Base-by-base conservation (phyloP, 2,888 invertebrate species). In the Hirtodrosophila alboralis region DNA sequence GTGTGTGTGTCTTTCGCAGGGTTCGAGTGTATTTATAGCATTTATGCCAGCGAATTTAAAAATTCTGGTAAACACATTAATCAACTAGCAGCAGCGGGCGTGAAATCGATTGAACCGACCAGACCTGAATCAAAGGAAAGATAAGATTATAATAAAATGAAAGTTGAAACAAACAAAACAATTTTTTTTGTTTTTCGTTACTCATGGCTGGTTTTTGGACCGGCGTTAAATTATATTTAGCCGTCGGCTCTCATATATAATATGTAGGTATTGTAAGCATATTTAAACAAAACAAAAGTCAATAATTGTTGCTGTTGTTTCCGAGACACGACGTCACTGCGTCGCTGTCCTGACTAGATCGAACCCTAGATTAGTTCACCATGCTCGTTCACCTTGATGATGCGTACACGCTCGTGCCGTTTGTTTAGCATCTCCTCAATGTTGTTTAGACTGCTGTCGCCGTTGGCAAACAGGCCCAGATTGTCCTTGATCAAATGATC, bases 401-500 rank as follows among this genome's bases (percentile, higher is more conserved):
- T 67, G 23, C 83, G 87, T 21, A 88, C 86, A 9, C 79, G 84
- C 33, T 78, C 73, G 31, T 88, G 73, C 0, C 83, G 86, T 33
- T 87, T 88, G n/a, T 87, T 79, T 4, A 89, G 75, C 34, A 89
- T 68, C 57, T 88, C 77, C 40, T 88, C 88, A 43, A 90, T 80
- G 12, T 80, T 80, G 12, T 80, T 76, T 53, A 85, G 87, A 56
- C 65, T 60, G 34, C 70, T 81, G 26, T 86, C 85, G 13, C 76
- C 78, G 18, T 87, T 78, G 10, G 87, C 73, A 53, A 89, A 89
- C 65, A 89, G 81, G 4, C 89, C 89, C 1, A 89, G 75, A 48
- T 89, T 88, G 43, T 89, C 89, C 48, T 85, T 85, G 44, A 89
- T 89, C 40, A 89, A 67, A 64, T 89, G 89, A 58, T 89, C 87